phyloP scores from a whole-genome alignment of 2,113 vertebrate species.

The Saiga tatarica region DNA sequence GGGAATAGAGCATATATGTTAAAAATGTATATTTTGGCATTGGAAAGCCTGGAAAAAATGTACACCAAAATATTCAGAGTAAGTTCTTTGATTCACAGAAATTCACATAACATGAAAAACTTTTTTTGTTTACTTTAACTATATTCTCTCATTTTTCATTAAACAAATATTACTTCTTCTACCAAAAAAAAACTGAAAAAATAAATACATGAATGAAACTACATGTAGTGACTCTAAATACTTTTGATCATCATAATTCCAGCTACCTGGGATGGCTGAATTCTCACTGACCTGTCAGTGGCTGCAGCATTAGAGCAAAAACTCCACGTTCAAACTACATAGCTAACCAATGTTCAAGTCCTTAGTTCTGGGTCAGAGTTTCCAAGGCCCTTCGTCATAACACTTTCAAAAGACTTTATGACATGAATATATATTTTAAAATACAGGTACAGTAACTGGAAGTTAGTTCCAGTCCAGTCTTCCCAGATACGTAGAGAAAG shows the following conservation, averaged over 20 bases:
- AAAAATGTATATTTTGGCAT: neutral
- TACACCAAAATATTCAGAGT: neutral
- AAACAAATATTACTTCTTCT: neutral
- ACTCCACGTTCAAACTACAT: rapidly evolving
- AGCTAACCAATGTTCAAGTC: neutral
- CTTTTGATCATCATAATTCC: neutral
- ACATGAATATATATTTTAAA: neutral
- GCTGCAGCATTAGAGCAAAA: neutral
- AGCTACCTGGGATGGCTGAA: neutral
- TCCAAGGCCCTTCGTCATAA: neutral
- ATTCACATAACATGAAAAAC: neutral
- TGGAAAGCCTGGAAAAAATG: neutral
- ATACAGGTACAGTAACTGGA: neutral
- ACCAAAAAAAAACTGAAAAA: neutral
- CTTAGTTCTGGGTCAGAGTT: neutral
- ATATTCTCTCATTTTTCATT: neutral
- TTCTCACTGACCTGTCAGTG: neutral
- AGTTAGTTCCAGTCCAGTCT: neutral
- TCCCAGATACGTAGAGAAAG: neutral
- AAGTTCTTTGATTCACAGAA: neutral
- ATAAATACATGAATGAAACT: neutral
- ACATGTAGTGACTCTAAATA: neutral
- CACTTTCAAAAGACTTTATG: neutral
- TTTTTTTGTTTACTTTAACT: neutral
- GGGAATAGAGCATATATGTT: neutral